Evolutionary conservation across 2,888 invertebrate genomes (phyloP).

Genomic region (Mylabris sibirica): DNA sequence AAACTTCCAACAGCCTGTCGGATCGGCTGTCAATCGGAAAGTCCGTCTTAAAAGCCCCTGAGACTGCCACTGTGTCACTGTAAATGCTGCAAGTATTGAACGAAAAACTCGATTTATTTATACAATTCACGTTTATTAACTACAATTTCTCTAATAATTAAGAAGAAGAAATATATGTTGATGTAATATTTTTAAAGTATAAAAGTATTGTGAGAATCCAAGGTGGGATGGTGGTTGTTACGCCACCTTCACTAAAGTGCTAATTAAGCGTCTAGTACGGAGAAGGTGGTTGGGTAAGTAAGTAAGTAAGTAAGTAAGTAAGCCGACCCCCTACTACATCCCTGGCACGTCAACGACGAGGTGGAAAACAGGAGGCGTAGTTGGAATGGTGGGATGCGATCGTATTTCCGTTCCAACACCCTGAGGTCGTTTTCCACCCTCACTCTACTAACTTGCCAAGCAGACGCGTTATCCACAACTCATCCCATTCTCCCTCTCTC

Average conservation of each 20-base stretch:
- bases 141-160: background rate
- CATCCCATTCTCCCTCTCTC: slow-evolving; percentile 18
- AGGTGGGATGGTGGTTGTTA: background rate
- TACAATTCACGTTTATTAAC: background rate
- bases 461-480: slow-evolving; percentile 8
- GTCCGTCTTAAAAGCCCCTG: background rate
- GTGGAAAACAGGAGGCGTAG: background rate
- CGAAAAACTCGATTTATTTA: background rate
- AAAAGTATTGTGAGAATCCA: background rate
- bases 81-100: background rate
- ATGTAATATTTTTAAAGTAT: background rate
- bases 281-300: slow-evolving; percentile 8
- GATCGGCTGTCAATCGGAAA: slow-evolving; percentile 12
- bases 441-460: slow-evolving; percentile 6
- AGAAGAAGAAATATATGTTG: background rate
- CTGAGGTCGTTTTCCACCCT: slow-evolving; percentile 24
- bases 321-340: slow-evolving; percentile 9
- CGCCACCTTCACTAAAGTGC: slow-evolving; percentile 8
- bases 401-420: slow-evolving; percentile 26
- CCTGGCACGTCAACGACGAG: slow-evolving; percentile 6
- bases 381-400: slow-evolving; percentile 20
- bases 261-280: slow-evolving; percentile 17
- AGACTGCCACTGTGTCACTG: background rate
- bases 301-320: slow-evolving; percentile 5
- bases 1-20: slow-evolving; percentile 1